phyloP scores from a whole-genome alignment of 2,113 vertebrate species.

The Tenebrosternarchus preto region DNA sequence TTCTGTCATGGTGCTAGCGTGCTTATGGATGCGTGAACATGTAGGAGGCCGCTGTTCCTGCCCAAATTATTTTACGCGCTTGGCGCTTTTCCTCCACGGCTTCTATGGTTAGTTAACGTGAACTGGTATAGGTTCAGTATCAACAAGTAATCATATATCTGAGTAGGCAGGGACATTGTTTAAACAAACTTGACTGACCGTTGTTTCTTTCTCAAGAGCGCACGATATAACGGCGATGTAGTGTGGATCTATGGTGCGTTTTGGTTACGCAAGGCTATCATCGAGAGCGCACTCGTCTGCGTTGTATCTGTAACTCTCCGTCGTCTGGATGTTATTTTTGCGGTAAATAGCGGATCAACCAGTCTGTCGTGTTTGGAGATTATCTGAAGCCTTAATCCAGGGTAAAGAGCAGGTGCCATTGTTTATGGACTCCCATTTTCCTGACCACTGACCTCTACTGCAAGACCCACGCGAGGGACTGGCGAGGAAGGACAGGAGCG shows the following conservation, averaged over 20 bases:
- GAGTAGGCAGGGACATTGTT: no score
- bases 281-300: constrained; percentile 16
- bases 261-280: background rate
- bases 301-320: constrained; percentile 21
- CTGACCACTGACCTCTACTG: constrained; percentile 6
- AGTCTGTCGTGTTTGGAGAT: background rate
- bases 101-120: no score
- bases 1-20: background rate
- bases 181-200: background rate
- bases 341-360: no score
- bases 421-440: background rate
- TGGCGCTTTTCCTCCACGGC: no score
- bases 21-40: background rate
- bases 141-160: no score
- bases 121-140: no score
- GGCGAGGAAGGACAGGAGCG: background rate
- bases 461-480: background rate
- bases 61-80: no score
- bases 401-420: constrained; percentile 20
- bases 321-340: background rate
- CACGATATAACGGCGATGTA: background rate
- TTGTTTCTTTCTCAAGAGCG: background rate
- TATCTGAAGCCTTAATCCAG: background rate
- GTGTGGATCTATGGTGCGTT: constrained; percentile 10
- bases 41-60: background rate